phyloP scores from a whole-genome alignment of 2,797 vertebrate species.

The Semotilus atromaculatus region DNA sequence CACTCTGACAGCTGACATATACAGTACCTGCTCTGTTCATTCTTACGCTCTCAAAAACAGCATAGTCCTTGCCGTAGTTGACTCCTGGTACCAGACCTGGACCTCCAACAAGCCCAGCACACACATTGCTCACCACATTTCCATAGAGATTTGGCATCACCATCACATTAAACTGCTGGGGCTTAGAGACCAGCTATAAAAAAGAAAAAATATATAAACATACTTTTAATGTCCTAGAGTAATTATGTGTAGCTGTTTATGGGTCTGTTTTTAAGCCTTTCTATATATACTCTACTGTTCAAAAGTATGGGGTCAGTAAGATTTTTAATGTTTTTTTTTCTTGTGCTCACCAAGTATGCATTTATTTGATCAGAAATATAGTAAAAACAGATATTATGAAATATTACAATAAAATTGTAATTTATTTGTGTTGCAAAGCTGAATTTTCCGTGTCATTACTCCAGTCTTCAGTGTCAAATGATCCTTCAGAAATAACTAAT shows the following conservation, averaged over 20 bases:
- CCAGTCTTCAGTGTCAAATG: not conserved
- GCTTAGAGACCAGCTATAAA: slow-evolving; percentile 82
- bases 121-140: slow-evolving; percentile 88
- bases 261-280: not conserved
- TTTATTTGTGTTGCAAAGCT: not conserved
- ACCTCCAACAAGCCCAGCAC: slow-evolving; percentile 86
- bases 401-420: not conserved
- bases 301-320: not conserved
- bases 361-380: not conserved
- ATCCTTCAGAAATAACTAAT: not conserved
- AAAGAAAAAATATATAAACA: not conserved
- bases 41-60: slow-evolving; percentile 87
- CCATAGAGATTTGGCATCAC: slow-evolving; percentile 91
- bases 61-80: slow-evolving; percentile 85
- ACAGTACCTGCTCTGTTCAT: not conserved
- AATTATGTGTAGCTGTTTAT: not conserved
- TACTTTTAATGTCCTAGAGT: not conserved
- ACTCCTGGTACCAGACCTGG: slow-evolving; percentile 86
- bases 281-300: no score
- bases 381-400: not conserved
- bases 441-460: not conserved
- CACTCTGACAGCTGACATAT: not conserved
- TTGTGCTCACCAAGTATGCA: not conserved
- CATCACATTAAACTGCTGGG: slow-evolving; percentile 90
- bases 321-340: not conserved